Conservation (phyloP, 2,797 vertebrate genomes). For the Artibeus jamaicensis region DNA sequence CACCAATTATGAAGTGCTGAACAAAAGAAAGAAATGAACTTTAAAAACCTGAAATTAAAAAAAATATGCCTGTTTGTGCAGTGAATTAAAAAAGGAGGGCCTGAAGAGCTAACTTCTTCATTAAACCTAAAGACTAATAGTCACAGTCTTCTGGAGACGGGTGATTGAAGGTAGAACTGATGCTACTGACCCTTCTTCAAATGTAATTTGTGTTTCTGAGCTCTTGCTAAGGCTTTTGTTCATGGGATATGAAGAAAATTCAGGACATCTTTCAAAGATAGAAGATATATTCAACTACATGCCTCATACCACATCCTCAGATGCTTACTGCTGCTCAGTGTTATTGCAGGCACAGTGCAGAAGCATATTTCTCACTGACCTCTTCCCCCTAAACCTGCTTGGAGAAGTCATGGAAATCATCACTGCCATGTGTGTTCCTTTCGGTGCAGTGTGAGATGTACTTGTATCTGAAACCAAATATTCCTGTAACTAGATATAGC, state of each 20-base stretch:
- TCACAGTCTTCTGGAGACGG: not conserved
- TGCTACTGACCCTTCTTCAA: not conserved
- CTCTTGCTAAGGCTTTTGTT: not conserved
- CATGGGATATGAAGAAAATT: not conserved
- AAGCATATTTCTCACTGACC: not conserved
- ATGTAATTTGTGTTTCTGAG: not conserved
- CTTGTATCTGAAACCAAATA: not conserved
- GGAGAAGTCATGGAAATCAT: not conserved
- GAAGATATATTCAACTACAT: not conserved
- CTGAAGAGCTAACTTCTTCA: not conserved
- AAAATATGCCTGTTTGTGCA: not conserved
- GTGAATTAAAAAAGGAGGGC: not conserved
- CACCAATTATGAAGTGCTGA: not conserved
- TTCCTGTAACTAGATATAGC: not conserved
- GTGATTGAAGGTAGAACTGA: not conserved
- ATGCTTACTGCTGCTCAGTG: not conserved
- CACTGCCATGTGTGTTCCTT: not conserved
- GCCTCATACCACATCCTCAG: not conserved
- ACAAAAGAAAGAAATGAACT: not conserved
- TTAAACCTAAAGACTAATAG: not conserved
- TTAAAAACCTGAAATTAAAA: not conserved
- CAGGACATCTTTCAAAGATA: not conserved
- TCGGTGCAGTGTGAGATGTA: not conserved
- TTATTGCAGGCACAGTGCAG: accelerated
- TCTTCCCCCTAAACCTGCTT: not conserved